Percentiles rank a stretch among this genome's conserved stretches.
Conservation (phyloP, 2,888 invertebrate species). For the Phaonia tiefii region DNA sequence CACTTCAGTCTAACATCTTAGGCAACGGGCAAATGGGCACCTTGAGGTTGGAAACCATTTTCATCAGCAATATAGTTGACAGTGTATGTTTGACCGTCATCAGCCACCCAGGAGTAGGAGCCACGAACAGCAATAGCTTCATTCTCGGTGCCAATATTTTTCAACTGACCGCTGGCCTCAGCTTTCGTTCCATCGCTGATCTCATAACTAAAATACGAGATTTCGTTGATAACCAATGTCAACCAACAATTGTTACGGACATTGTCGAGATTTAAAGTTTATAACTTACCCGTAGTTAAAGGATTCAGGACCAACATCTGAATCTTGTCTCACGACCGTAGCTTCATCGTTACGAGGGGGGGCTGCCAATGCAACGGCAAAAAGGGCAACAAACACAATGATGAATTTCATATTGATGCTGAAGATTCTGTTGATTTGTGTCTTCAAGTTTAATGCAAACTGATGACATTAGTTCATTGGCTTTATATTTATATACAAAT, state of each 20-base stretch:
- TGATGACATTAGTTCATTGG: slow-evolving; percentile 35
- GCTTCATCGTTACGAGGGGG: slow-evolving; percentile 70
- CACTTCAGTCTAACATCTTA: slow-evolving; percentile 41
- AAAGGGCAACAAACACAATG: slow-evolving; percentile 76
- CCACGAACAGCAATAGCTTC: slow-evolving; percentile 75
- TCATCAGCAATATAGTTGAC: slow-evolving; percentile 82
- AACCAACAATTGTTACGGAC: too few species aligned
- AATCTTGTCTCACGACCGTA: slow-evolving; percentile 74
- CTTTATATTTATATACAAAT: slow-evolving; percentile 50
- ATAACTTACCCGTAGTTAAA: slow-evolving; percentile 79
- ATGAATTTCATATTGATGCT: slow-evolving; percentile 73
- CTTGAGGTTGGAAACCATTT: slow-evolving; percentile 81
- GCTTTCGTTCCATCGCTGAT: slow-evolving; percentile 81
- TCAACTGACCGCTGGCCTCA: slow-evolving; percentile 81
- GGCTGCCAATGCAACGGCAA: slow-evolving; percentile 72
- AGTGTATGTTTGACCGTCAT: slow-evolving; percentile 73
- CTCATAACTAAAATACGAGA: slow-evolving; percentile 78
- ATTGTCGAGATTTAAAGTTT: not conserved
- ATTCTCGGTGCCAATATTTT: slow-evolving; percentile 81
- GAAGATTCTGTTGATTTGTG: slow-evolving; percentile 32
- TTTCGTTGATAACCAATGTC: too few species aligned
- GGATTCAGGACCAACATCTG: slow-evolving; percentile 82
- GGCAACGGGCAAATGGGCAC: slow-evolving; percentile 72
- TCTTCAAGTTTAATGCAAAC: slow-evolving; percentile 48
- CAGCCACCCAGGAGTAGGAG: slow-evolving; percentile 69